A percentile compares a stretch with the other conserved stretches of the same genome.
These are phyloP conservation scores for Megamerina dolium DNA, from an alignment of 2,888 invertebrate genomes.

Conservation along the genomic window DNA sequence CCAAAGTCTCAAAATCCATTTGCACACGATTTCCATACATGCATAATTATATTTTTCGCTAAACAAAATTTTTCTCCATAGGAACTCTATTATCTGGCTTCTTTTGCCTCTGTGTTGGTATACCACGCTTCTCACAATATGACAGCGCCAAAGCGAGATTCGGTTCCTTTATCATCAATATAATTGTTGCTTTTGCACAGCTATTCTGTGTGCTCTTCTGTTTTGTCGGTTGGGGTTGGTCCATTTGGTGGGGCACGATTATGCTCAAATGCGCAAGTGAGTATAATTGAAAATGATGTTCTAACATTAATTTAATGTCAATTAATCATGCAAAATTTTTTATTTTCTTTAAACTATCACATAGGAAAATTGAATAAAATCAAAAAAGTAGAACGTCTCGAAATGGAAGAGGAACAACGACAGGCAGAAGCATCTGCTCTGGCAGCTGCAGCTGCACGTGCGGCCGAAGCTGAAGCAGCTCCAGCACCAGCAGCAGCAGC, in stretches of 20 bases:
- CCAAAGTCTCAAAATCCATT: too few species aligned
- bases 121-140: constrained; percentile 77
- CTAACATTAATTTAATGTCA: too few species aligned
- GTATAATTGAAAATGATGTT: constrained; percentile 40
- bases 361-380: constrained; percentile 63
- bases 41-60: background rate
- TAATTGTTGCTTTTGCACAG: constrained; percentile 81
- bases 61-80: constrained; percentile 46
- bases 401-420: constrained; percentile 49
- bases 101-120: constrained; percentile 82
- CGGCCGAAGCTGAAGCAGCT: constrained; percentile 28
- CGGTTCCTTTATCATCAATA: constrained; percentile 78
- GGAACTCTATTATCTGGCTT: constrained; percentile 86
- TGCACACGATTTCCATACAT: background rate
- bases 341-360: too few species aligned
- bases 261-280: constrained; percentile 85
- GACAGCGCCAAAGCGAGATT: constrained; percentile 71
- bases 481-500: background rate
- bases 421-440: constrained; percentile 51
- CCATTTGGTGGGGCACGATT: constrained; percentile 94
- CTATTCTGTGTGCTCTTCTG: constrained; percentile 91
- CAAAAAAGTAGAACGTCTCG: constrained; percentile 52
- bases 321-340: too few species aligned
- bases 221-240: constrained; percentile 97
- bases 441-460: constrained; percentile 48